phyloP scores from a whole-genome alignment of 2,888 invertebrate species.

The Hydrotaea diabolus region DNA sequence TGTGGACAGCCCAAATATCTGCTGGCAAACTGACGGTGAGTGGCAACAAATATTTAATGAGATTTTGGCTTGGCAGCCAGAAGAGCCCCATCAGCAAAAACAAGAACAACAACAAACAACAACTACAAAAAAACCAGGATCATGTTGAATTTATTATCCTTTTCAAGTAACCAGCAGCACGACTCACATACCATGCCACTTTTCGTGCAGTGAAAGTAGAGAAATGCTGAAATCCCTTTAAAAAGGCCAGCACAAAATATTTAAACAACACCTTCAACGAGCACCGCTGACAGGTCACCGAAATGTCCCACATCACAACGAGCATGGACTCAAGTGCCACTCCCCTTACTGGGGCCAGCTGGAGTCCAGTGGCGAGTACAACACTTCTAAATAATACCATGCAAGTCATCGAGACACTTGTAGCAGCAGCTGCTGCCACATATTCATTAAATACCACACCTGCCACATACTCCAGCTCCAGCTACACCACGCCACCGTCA shows the following conservation, averaged over 20 bases:
- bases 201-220: too few species aligned
- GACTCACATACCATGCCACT: neutral
- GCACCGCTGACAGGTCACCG: neutral
- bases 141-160: neutral
- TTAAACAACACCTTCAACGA: neutral
- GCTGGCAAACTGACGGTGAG: too few species aligned
- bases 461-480: neutral
- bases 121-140: neutral
- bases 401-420: constrained; percentile 46
- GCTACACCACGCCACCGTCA: neutral
- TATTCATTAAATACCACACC: neutral
- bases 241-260: too few species aligned
- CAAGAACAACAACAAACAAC: neutral
- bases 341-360: neutral
- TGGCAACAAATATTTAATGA: neutral
- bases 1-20: too few species aligned
- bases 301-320: neutral
- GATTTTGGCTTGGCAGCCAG: too few species aligned
- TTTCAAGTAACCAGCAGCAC: neutral
- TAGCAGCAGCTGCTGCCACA: constrained; percentile 41
- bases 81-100: neutral
- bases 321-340: neutral
- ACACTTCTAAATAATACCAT: constrained; percentile 52
- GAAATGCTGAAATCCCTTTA: too few species aligned
- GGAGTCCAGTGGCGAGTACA: neutral